Evolutionary conservation across 2,797 vertebrate genomes (phyloP), one percentile per base, ranked within the genome.

Genomic region (Eutrigla gurnardus): DNA sequence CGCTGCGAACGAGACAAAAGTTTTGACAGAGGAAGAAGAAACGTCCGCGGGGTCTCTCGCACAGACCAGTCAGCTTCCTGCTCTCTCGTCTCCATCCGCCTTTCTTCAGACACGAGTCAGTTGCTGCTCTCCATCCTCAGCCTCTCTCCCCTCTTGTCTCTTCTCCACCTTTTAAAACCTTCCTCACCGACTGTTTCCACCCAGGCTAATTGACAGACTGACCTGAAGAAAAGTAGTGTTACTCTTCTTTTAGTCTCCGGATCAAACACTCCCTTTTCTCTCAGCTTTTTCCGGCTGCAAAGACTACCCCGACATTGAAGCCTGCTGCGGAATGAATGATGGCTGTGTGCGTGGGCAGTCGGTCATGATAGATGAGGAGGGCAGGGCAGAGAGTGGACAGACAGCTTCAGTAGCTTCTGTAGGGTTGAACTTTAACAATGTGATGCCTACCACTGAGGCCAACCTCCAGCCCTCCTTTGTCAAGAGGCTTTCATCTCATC

Each of bases 191-290:
- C 49, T 25, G 70, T 83, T 71, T 64, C 58, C 67, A 87, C 67
- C 36, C 54, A 36, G 67, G 75, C 88, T 93, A 92, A 93, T 91
- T 92, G 91, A 92, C 91, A 88, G 90, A 86, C 85, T 82, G 86
- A 87, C 83, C 83, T 43, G 70, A 81, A 70, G 73, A 89, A 89
- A 88, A 83, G 83, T 57, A 63, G 75, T 65, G 65, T 76, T 84
- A 39, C 87, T 84, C 75, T 75, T 58, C n/a, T 65, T 75, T 74
- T 71, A 73, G 70, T 75, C 86, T 86, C 18, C 35, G 70, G 79
- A 86, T 92, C 81, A 88, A 88, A 86, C 75, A 74, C 57, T 42
- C n/a, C 45, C 75, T 66, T 53, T 55, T 64, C 64, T 80, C 76
- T 53, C 62, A 37, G 69, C 50, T 65, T 63, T 83, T 46, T 52